Evolutionary conservation across 2,888 invertebrate species (phyloP), one percentile per base, ranked within the genome.

Genomic region (Phlogophora meticulosa): DNA sequence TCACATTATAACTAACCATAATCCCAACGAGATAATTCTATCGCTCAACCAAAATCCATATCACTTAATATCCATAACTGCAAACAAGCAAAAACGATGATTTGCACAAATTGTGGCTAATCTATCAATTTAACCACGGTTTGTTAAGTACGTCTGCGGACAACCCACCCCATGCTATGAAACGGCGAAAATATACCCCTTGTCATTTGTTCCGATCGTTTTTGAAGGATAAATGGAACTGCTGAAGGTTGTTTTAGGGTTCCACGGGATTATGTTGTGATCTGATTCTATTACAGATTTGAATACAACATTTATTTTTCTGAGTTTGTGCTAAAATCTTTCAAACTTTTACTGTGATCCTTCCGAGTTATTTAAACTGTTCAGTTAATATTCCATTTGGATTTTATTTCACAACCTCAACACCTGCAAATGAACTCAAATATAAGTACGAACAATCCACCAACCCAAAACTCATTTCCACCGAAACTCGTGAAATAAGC

Each of bases 101-200:
- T 91, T 92, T 89, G 93, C 94, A 88, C 80, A 88, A 92, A 92
- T 82, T 87, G 82, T 81, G 72, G 78, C 88, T 92, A 93, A 94
- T 94, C 94, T 92, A 95, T 94, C 93, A 94, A 92, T 91, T 94
- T 93, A 92, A 87, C 87, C 90, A 94, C 88, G 94, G 93, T 91
- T 94, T 90, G 94, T 94, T 95, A 94, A 90, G 87, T 88, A 82
- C 90, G 88, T 85, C 73, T 81, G 84, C 63, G 73, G 77, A 76
- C 61, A 72, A 72, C 69, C 72, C 75, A 62, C 77, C 81, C 76
- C 84, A 77, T 82, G 79, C 85, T 88, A 86, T 92, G 91, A 90
- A 84, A 84, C 83, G 84, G 90, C 90, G 83, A 85, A 90, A 90
- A 90, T 90, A 89, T 78, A 85, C 89, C 93, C 75, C 88, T 82